Evolutionary conservation across 2,797 vertebrate genomes (phyloP).

Genomic region (Jordanella pulchra): DNA sequence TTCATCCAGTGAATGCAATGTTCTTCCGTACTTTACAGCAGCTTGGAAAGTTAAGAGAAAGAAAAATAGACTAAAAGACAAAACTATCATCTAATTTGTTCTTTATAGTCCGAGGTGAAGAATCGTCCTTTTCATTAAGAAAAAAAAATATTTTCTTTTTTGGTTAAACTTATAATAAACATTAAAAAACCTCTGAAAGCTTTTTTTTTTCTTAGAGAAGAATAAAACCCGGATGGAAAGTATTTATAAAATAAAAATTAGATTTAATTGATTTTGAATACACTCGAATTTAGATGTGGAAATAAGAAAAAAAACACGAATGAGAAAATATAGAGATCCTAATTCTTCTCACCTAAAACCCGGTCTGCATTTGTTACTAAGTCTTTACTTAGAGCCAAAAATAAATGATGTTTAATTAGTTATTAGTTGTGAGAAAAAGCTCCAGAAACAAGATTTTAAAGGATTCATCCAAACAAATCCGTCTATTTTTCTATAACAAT

Average conservation of each 20-base stretch:
- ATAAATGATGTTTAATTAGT: neutral
- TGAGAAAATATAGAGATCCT: neutral
- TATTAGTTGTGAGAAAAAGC: neutral
- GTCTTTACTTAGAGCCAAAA: neutral
- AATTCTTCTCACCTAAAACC: neutral
- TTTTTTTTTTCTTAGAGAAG: neutral
- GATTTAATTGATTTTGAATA: neutral
- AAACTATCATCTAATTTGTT: no score
- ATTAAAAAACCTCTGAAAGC: neutral
- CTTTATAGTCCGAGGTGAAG: no score
- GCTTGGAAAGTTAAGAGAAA: no score
- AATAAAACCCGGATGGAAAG: neutral
- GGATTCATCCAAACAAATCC: no score
- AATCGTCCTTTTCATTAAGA: no score
- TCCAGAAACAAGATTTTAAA: neutral
- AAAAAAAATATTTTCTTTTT: neutral
- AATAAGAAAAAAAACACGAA: no score
- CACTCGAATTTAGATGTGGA: no score
- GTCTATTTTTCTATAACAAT: neutral
- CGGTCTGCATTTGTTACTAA: no score
- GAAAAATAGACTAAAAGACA: no score
- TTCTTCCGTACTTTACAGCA: no score
- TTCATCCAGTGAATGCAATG: no score
- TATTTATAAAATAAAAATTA: neutral
- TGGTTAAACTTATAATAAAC: neutral